Base-by-base conservation (phyloP, 2,888 invertebrate genomes). In the Xylocampa areola region DNA sequence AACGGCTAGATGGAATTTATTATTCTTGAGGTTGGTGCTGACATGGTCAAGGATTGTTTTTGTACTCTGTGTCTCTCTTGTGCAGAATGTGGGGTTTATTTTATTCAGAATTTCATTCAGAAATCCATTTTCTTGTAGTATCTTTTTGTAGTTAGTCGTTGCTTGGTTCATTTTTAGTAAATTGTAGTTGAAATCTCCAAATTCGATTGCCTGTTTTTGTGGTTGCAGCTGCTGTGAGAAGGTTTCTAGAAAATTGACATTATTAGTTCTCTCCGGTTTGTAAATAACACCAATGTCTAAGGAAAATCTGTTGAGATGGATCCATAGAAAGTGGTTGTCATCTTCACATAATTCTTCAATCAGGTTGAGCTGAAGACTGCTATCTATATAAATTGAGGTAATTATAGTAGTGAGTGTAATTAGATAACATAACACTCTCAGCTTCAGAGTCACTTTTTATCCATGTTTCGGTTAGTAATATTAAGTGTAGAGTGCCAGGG, bases 341-440 rank as follows among this genome's bases (percentile, higher is more conserved):
- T 48, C 19, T 8, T 36, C 29, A 11, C 19, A 21, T 7, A 2
- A 8, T 37, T 48, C 37, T 33, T 44, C 21, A 6, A 44, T 11
- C 10, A 33, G 8, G 14, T 3, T 14, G 10, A 11, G 40, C 17
- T 25, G 19, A 2, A 40, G 8, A 30, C 29, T 21, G 7, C 19
- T 32, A 7, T 32, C 23, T n/a, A 33, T 25, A 39, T 29, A 43
- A 10, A 51, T 43, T 2, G 51, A 43, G 27, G 17, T n/a, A 45
- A n/a, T 53, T 45, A 16, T 39, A 52, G 17, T 52, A 45, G 17
- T 52, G 44, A 2, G 37, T 52, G 8, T 52, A 45, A n/a, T 11
- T 13, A 32, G 8, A 23, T 13, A 53, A n/a, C 13, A 14, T 17
- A 33, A 23, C 10, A 39, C 53, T 25, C 39, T 23, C 23, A 4